Conservation (phyloP, 2,888 invertebrate genomes). For the Leptinotarsa rubiginosa region DNA sequence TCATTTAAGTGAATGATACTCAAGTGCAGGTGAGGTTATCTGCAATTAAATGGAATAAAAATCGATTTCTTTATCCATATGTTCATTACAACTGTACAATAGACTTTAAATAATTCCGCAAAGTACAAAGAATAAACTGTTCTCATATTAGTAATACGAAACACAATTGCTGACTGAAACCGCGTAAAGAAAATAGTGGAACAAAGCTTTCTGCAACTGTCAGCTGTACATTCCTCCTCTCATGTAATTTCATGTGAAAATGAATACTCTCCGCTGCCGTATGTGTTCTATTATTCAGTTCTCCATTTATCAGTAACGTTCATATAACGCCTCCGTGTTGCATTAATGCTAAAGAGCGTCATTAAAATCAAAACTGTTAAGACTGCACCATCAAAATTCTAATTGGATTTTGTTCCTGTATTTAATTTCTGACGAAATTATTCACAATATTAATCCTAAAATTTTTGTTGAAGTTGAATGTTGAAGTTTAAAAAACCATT, state of each 20-base stretch:
- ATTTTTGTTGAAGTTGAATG: too few species aligned
- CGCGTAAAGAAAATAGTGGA: background rate
- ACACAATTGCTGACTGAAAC: background rate
- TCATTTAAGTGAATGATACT: too few species aligned
- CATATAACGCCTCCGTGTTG: conserved; percentile 3
- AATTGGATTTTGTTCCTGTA: background rate
- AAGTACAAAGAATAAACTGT: background rate
- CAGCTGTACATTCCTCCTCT: background rate
- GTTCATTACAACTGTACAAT: too few species aligned
- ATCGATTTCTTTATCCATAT: too few species aligned
- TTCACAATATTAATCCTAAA: background rate
- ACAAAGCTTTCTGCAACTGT: conserved; percentile 5
- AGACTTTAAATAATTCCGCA: background rate
- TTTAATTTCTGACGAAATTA: background rate
- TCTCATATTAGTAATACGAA: background rate
- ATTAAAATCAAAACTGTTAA: conserved; percentile 1
- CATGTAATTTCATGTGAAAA: conserved; percentile 2
- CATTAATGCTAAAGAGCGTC: background rate
- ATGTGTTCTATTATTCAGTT: background rate
- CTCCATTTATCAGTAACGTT: background rate
- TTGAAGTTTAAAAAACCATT: too few species aligned
- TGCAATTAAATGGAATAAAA: too few species aligned
- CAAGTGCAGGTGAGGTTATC: too few species aligned
- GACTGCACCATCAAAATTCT: background rate
- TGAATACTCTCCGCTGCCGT: background rate